Base-by-base conservation (phyloP, 2,113 vertebrate species). In the Poicephalus meyeri region DNA sequence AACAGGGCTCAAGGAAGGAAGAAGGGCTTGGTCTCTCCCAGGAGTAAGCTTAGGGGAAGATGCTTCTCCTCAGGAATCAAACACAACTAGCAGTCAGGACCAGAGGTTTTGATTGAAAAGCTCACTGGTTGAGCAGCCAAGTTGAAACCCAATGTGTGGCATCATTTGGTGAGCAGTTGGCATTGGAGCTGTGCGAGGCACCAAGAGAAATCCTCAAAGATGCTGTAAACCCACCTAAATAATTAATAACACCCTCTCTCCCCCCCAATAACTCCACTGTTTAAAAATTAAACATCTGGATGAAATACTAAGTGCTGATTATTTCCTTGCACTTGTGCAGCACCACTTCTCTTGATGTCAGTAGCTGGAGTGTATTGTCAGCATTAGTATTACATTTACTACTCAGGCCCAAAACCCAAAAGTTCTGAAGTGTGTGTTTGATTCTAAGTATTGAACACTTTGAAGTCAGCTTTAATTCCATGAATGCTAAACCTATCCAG, bases 241-340 rank as follows among this genome's bases (percentile, higher is more conserved):
- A 92, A 94, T 87, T 91, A 87, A 77, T 91, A 92, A 83, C 6
- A 39, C 37, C 37, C 37, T 39, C 37, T 39, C 37, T 39, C 6
- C 47, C 1, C 24, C 12, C 56, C 44, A 41, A 73, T 76, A 86
- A 80, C 58, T 66, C 70, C 41, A 33, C 2, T 64, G 73, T 92
- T 97, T 92, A 91, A 96, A 89, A 89, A 73, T 95, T 77, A 78
- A 93, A 77, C 47, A 10, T 89, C 84, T 80, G 49, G 58, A 87
- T 96, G 87, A 96, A 97, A 96, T 96, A 95, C 80, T 94, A 88
- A 95, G 87, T 52, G 72, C 47, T 86, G 50, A 83, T 93, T 95
- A 80, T 80, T 96, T 94, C 66, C 74, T 83, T 73, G 88, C 80
- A n/a, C 44, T 93, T 82, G 42, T 71, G 89, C 72, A 72, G 76